A percentile compares a stretch with the other conserved stretches of the same genome.
Evolutionary conservation across 2,888 invertebrate species (phyloP).

Genomic region (Sinopyrophorus schimmeli): DNA sequence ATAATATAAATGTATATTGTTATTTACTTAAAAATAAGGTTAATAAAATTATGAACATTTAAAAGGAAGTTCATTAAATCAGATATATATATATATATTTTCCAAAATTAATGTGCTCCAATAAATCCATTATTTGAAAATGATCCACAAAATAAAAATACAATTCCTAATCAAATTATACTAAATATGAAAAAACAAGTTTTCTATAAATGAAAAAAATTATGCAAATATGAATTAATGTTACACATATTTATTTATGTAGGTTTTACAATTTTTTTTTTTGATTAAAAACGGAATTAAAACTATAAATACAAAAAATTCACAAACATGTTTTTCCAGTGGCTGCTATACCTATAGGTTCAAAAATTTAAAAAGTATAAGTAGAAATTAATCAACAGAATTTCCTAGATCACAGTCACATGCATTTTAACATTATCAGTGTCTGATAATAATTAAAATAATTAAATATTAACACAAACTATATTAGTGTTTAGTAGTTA

Average conservation of each 20-base stretch:
- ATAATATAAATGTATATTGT: no score
- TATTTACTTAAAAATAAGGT: no score
- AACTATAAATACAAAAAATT: constrained; percentile 8
- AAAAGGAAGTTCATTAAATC: no score
- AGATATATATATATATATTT: no score
- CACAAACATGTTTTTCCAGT: background rate
- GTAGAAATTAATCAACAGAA: constrained; percentile 2
- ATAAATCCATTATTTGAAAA: no score
- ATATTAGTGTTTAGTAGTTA: background rate
- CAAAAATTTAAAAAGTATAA: background rate
- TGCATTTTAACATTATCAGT: constrained; percentile 8
- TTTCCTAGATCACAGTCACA: constrained; percentile 12
- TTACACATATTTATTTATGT: constrained; percentile 6
- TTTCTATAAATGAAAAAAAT: no score
- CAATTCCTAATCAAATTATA: no score
- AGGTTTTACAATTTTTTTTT: constrained; percentile 4
- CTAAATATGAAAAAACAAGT: no score
- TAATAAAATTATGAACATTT: no score
- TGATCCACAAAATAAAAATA: no score
- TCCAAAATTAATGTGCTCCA: no score
- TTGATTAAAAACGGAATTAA: background rate
- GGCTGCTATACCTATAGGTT: background rate
- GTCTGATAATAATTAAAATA: background rate
- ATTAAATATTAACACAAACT: constrained; percentile 6
- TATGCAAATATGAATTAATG: no score